Evolutionary conservation across 2,113 vertebrate genomes (phyloP).

Genomic region (Sapayoa aenigma): DNA sequence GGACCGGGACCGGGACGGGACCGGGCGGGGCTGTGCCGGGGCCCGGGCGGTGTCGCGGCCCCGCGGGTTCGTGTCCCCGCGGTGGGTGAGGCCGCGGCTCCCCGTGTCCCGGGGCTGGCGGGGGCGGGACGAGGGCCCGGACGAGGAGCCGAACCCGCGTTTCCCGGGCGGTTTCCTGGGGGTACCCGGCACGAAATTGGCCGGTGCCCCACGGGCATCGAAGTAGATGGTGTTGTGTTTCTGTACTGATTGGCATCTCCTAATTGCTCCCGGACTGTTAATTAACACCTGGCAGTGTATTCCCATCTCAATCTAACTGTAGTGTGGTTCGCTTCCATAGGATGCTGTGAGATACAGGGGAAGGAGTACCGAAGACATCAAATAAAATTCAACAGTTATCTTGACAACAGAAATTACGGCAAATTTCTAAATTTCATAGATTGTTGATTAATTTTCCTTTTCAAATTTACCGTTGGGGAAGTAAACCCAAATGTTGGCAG

Average conservation of each 20-base stretch:
- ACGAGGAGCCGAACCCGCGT: no score
- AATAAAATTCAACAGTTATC: background rate
- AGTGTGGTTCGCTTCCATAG: background rate
- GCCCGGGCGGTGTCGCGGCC: no score
- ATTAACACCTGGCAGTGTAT: background rate
- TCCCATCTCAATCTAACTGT: background rate
- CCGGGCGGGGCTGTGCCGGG: no score
- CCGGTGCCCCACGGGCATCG: no score
- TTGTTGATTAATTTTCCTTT: background rate
- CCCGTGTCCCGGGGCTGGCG: no score
- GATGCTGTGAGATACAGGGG: background rate
- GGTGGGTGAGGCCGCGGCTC: no score
- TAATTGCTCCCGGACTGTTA: background rate
- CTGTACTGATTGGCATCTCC: background rate
- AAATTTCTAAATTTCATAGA: background rate
- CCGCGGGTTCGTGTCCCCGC: no score
- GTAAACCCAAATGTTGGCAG: background rate
- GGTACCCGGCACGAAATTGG: accelerated
- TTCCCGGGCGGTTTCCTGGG: no score
- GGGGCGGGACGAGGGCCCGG: no score
- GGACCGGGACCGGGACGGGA: no score
- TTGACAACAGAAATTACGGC: background rate
- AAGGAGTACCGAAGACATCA: background rate
- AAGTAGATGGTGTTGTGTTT: background rate
- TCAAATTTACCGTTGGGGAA: background rate